Conservation (phyloP, 2,113 vertebrate genomes). For the Galemys pyrenaicus region DNA sequence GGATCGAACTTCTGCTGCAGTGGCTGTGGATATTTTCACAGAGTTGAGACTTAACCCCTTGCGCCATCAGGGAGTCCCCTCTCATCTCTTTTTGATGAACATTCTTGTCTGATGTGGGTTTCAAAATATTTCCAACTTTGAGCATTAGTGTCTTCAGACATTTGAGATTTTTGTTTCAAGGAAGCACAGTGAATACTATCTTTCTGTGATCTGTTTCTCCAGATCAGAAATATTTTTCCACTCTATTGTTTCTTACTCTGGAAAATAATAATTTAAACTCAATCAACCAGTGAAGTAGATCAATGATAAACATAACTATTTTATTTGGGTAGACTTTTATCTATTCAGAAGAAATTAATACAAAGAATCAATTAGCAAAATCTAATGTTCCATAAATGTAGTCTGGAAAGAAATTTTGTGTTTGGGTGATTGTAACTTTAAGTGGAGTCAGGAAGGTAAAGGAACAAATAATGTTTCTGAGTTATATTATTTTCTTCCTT, state of each 20-base stretch:
- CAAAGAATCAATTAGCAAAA: conserved; percentile 93
- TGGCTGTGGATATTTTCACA: too few species aligned
- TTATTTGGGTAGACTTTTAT: conserved; percentile 91
- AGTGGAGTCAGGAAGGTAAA: conserved; percentile 76
- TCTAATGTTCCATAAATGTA: conserved; percentile 91
- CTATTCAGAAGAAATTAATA: conserved; percentile 94
- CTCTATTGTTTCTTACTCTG: conserved; percentile 87
- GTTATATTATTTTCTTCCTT: conserved; percentile 39
- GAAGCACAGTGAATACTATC: conserved; percentile 89
- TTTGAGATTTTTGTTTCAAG: conserved; percentile 59
- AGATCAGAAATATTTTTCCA: conserved; percentile 81
- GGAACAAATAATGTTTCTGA: conserved; percentile 55
- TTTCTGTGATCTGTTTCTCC: conserved; percentile 89
- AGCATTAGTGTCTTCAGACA: conserved; percentile 67
- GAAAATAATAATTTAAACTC: conserved; percentile 91
- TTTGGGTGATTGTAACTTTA: conserved; percentile 85
- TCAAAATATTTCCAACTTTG: conserved; percentile 72
- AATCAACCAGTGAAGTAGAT: conserved; percentile 88
- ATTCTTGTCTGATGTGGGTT: conserved; percentile 43
- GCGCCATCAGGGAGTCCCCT: too few species aligned
- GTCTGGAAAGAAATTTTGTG: conserved; percentile 88
- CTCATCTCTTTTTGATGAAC: neutral
- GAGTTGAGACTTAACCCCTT: too few species aligned
- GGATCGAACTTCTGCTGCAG: too few species aligned
- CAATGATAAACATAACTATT: conserved; percentile 89